Percentiles rank a stretch among this genome's conserved stretches.
phyloP scores from a whole-genome alignment of 1,140 invertebrate species.

The Elymnias hypermnestra region DNA sequence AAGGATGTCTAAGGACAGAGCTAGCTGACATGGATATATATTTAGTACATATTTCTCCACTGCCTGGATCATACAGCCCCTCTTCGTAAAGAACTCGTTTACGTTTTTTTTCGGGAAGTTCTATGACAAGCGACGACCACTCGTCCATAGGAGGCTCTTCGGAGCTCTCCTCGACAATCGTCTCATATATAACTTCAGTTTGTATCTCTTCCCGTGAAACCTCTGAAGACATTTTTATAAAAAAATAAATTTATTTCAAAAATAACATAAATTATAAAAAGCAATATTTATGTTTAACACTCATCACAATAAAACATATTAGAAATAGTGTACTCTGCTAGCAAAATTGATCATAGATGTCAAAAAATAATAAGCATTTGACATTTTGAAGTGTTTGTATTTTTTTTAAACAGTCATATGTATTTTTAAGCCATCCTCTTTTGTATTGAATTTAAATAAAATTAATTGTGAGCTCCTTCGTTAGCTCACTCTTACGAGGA shows the following conservation, averaged over 20 bases:
- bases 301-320: not conserved
- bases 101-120: constrained; percentile 29
- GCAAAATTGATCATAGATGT: too few species aligned
- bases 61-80: constrained; percentile 41
- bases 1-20: constrained; percentile 60
- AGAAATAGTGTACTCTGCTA: too few species aligned
- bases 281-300: not conserved
- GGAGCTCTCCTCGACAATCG: constrained; percentile 27
- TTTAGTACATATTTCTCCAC: constrained; percentile 49
- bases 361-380: too few species aligned
- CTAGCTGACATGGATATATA: constrained; percentile 63
- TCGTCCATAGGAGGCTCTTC: constrained; percentile 46
- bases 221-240: constrained; percentile 30
- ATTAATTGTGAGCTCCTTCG: too few species aligned
- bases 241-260: constrained; percentile 1
- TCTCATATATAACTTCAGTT: constrained; percentile 25
- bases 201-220: constrained; percentile 11
- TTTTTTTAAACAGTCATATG: too few species aligned
- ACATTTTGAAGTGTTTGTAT: too few species aligned
- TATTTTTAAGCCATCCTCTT: too few species aligned
- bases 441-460: too few species aligned
- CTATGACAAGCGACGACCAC: constrained; percentile 46
- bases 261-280: not conserved
- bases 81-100: constrained; percentile 32
- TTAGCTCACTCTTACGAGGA: too few species aligned